Evolutionary conservation across 2,113 vertebrate species (phyloP).

Genomic region (Mugil cephalus): DNA sequence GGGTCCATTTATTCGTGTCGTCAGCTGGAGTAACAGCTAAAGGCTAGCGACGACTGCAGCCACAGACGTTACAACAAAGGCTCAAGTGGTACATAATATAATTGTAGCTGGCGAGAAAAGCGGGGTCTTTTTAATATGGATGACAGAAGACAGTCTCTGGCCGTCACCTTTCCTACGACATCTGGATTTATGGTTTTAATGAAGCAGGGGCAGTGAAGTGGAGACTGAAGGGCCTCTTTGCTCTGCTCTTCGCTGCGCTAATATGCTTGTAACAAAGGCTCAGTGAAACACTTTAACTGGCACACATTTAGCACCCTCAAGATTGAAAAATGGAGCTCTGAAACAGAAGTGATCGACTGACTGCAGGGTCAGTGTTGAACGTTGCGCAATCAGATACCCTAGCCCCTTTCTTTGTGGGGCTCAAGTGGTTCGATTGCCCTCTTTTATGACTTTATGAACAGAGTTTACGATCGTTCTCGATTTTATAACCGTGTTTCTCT

Average conservation of each 20-base stretch:
- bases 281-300: constrained; percentile 68
- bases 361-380: constrained; percentile 53
- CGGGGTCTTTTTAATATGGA: constrained; percentile 38
- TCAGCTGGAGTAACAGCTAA: background rate
- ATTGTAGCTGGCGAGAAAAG: constrained; percentile 32
- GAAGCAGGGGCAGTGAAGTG: constrained; percentile 71
- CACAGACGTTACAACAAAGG: background rate
- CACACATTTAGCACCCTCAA: constrained; percentile 66
- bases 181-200: constrained; percentile 82
- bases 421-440: constrained; percentile 54
- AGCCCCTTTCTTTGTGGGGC: constrained; percentile 45
- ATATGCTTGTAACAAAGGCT: constrained; percentile 73
- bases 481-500: constrained; percentile 68
- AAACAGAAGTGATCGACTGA: constrained; percentile 65
- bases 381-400: constrained; percentile 36
- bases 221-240: constrained; percentile 61
- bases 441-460: constrained; percentile 72
- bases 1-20: background rate
- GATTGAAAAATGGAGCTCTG: constrained; percentile 74
- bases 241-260: constrained; percentile 56
- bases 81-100: constrained; percentile 3
- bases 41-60: background rate
- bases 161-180: constrained; percentile 56
- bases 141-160: constrained; percentile 56
- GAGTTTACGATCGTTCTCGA: constrained; percentile 68